phyloP scores from a whole-genome alignment of 2,888 invertebrate genomes.

The Itoplectis maculator region DNA sequence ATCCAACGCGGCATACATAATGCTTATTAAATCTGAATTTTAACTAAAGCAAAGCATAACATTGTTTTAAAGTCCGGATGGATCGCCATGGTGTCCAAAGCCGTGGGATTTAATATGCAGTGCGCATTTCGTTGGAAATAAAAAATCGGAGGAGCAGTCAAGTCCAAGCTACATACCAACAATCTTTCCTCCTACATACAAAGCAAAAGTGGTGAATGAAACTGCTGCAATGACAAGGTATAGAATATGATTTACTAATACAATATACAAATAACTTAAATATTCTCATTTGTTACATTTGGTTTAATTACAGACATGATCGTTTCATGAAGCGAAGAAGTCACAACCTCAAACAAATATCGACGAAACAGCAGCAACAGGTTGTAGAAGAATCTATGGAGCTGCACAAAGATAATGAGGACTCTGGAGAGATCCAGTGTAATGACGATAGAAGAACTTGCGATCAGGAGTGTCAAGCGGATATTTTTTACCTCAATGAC shows the following conservation, averaged over 20 bases:
- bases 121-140: constrained; percentile 51
- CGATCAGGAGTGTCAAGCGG: too few species aligned
- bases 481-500: too few species aligned
- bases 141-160: constrained; percentile 46
- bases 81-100: constrained; percentile 56
- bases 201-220: constrained; percentile 27
- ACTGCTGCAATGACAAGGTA: constrained; percentile 31
- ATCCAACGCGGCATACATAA: constrained; percentile 14
- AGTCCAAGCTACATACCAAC: constrained; percentile 43
- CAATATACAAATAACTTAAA: too few species aligned
- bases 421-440: too few species aligned
- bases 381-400: too few species aligned
- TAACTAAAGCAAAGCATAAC: constrained; percentile 19
- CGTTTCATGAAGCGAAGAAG: too few species aligned
- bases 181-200: constrained; percentile 43
- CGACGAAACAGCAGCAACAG: too few species aligned
- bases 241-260: constrained; percentile 25
- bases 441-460: too few species aligned
- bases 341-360: too few species aligned
- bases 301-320: too few species aligned
- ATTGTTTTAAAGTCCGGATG: constrained; percentile 54
- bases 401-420: too few species aligned
- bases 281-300: too few species aligned
- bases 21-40: constrained; percentile 29
- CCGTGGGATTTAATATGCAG: constrained; percentile 43